phyloP scores from a whole-genome alignment of 2,113 vertebrate genomes.

The Macrotus californicus region DNA sequence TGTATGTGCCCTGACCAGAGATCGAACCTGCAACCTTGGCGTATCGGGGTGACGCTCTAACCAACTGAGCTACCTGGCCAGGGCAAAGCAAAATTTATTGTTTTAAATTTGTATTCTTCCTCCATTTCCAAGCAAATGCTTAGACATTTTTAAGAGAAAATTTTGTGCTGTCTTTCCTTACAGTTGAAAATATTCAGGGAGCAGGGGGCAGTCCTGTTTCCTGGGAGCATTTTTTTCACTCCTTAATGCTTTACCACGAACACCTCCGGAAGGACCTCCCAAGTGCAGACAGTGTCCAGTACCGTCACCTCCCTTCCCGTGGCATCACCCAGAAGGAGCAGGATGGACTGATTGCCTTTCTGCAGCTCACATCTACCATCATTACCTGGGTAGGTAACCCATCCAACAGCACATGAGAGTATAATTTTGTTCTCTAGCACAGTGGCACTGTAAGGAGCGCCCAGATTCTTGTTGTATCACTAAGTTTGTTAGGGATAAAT shows the following conservation, averaged over 20 bases:
- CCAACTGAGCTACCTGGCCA: too few relatives aligned
- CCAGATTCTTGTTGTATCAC: neutral
- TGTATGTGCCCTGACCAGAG: too few relatives aligned
- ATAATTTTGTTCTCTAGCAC: neutral
- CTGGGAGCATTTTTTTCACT: slow-evolving; percentile 99
- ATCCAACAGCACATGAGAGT: neutral
- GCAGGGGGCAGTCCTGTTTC: slow-evolving; percentile 93
- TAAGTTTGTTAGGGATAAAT: neutral
- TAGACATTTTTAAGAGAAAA: neutral
- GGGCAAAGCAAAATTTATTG: neutral
- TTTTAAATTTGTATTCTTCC: neutral
- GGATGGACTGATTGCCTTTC: slow-evolving; percentile 92
- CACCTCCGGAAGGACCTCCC: slow-evolving; percentile 94
- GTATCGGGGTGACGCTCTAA: too few relatives aligned
- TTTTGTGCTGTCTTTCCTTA: slow-evolving; percentile 41
- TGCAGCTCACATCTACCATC: slow-evolving; percentile 92
- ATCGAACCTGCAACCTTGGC: too few relatives aligned
- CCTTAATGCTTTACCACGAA: slow-evolving; percentile 96
- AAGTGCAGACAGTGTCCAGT: slow-evolving; percentile 90
- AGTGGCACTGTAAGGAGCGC: neutral
- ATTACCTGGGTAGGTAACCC: slow-evolving; percentile 88
- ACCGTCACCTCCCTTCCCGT: slow-evolving; percentile 90
- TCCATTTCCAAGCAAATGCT: neutral
- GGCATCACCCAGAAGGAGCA: slow-evolving; percentile 97
- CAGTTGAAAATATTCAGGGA: slow-evolving; percentile 94